These are phyloP conservation scores for Acanthornis magna DNA, from an alignment of 2,797 vertebrate genomes.

Conservation along the genomic window DNA sequence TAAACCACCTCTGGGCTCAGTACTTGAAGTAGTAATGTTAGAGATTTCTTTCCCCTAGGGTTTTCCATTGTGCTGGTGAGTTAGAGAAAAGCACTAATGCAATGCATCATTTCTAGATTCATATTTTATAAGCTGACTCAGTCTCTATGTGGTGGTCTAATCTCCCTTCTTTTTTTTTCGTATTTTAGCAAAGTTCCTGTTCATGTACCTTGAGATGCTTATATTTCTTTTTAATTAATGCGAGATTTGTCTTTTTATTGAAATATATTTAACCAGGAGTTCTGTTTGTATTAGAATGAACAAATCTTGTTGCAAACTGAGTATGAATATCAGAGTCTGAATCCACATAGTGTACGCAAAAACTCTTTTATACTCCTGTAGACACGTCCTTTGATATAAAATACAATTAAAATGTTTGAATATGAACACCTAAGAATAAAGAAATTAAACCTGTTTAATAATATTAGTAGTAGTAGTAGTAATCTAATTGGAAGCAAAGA, in stretches of 20 bases:
- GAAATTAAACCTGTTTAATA: not conserved
- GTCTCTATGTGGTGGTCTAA: not conserved
- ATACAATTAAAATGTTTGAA: not conserved
- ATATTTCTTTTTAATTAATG: not conserved
- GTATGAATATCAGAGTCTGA: not conserved
- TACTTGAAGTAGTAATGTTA: not conserved
- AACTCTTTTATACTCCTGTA: not conserved
- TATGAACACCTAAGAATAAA: not conserved
- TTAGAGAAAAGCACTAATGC: not conserved
- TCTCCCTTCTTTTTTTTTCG: not conserved
- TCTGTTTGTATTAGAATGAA: not conserved
- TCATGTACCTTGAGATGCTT: not conserved
- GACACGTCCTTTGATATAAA: not conserved
- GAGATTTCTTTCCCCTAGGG: not conserved
- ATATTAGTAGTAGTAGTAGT: rapidly evolving
- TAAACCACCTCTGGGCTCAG: not conserved
- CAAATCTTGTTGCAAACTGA: not conserved
- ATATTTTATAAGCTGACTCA: not conserved
- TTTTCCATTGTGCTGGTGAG: not conserved
- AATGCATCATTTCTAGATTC: not conserved
- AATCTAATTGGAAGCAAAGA: not conserved
- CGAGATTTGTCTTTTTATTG: not conserved
- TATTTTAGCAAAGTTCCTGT: not conserved
- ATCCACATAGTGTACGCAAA: not conserved
- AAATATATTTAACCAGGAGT: not conserved